phyloP scores from a whole-genome alignment of 2,888 invertebrate species.

The Thecocarcelia acutangulata region DNA sequence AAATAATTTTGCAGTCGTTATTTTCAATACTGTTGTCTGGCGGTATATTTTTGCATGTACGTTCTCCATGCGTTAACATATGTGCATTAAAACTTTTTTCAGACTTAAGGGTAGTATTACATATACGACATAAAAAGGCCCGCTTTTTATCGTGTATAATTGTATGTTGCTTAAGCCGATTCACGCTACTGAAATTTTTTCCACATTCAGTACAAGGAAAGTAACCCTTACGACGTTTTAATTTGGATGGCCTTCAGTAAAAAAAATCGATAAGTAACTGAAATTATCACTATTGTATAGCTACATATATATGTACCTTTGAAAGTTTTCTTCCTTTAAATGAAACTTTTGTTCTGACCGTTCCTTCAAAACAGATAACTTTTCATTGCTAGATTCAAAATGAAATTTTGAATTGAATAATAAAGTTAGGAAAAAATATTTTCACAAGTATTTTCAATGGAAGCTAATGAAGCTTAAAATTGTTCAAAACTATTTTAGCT shows the following conservation, averaged over 20 bases:
- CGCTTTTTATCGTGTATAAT: constrained; percentile 73
- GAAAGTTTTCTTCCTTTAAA: neutral
- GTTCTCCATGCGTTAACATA: constrained; percentile 25
- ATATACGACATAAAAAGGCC: constrained; percentile 74
- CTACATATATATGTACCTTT: constrained; percentile 1
- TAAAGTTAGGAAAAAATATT: neutral
- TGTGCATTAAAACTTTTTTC: constrained; percentile 47
- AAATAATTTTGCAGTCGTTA: constrained; percentile 3
- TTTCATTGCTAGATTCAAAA: constrained; percentile 45
- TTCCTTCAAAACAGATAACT: constrained; percentile 49
- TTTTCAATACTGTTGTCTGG: neutral
- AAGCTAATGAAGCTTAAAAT: no score
- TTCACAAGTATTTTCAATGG: neutral
- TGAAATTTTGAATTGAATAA: neutral
- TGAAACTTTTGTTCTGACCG: constrained; percentile 28
- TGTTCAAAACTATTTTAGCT: no score
- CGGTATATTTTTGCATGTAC: neutral
- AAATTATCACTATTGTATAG: neutral
- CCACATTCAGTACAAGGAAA: constrained; percentile 81
- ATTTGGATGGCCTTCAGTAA: constrained; percentile 59
- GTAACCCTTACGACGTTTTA: constrained; percentile 63
- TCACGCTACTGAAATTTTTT: constrained; percentile 82
- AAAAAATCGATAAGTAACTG: neutral
- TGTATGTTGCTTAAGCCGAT: constrained; percentile 79
- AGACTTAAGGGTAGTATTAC: constrained; percentile 62